These are phyloP conservation scores for Zaprionus inermis DNA, from an alignment of 1,140 invertebrate species.

Conservation along the genomic window DNA sequence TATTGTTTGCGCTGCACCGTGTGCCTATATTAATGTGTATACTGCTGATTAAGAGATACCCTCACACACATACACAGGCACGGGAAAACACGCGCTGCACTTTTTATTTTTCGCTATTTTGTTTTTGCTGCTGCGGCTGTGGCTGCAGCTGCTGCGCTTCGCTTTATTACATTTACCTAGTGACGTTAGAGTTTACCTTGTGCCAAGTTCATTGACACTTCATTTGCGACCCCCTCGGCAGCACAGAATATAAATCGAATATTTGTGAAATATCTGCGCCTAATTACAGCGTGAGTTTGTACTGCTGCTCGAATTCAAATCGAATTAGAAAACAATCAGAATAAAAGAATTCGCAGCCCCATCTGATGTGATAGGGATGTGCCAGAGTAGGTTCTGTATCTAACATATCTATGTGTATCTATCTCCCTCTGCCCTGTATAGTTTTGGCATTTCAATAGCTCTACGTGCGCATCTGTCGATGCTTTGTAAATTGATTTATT, in stretches of 20 bases:
- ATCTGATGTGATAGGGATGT: conserved; percentile 49
- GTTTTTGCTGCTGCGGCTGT: conserved; percentile 3
- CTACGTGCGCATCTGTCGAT: conserved; percentile 66
- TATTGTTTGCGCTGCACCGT: neutral
- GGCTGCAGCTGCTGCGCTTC: conserved; percentile 1
- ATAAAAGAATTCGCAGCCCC: conserved; percentile 5
- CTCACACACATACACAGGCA: neutral
- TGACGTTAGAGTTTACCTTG: conserved; percentile 27
- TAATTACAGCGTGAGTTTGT: neutral
- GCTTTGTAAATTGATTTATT: conserved; percentile 65
- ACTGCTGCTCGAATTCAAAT: conserved; percentile 34
- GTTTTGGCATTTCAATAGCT: conserved; percentile 68
- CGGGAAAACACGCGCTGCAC: conserved; percentile 21
- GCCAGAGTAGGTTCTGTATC: neutral
- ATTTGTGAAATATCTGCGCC: neutral
- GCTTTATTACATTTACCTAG: conserved; percentile 21
- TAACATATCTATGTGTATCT: conserved; percentile 13
- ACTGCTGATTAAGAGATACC: neutral
- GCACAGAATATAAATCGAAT: neutral
- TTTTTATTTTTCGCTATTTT: neutral
- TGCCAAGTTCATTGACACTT: conserved; percentile 32
- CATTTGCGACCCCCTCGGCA: neutral
- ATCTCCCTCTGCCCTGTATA: conserved; percentile 41
- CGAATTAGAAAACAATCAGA: neutral
- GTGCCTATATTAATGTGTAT: neutral